These are phyloP conservation scores for Neotoma lepida DNA, from an alignment of 2,113 vertebrate species.

Conservation along the genomic window DNA sequence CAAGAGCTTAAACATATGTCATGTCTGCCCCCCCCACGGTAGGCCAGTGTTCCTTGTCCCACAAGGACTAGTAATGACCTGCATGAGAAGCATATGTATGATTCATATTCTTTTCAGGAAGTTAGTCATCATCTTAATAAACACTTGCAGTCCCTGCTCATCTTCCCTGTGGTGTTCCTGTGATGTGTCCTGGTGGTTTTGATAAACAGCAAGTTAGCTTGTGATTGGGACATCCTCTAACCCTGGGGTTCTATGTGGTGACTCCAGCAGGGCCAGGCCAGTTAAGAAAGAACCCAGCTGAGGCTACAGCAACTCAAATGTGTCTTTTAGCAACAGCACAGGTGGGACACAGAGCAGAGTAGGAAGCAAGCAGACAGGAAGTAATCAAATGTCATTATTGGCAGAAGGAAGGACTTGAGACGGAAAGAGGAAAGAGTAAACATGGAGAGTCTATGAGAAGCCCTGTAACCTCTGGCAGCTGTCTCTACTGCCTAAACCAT, in stretches of 20 bases:
- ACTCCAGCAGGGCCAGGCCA: not conserved
- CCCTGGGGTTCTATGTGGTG: not conserved
- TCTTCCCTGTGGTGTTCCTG: not conserved
- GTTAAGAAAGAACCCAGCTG: not conserved
- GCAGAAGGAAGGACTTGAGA: not conserved
- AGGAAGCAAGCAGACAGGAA: not conserved
- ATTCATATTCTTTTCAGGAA: constrained; percentile 47
- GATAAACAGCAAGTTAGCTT: not conserved
- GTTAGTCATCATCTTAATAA: constrained; percentile 31
- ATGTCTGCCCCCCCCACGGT: not conserved
- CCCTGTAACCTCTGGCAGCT: not conserved
- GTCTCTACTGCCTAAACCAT: not conserved
- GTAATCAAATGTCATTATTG: not conserved
- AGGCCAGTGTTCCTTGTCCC: not conserved
- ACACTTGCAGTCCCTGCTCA: not conserved
- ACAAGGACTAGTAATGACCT: constrained; percentile 3
- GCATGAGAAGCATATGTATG: not conserved
- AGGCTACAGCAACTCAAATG: not conserved
- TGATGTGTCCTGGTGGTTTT: not conserved
- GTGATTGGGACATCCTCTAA: not conserved
- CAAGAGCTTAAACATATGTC: not conserved
- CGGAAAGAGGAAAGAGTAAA: not conserved
- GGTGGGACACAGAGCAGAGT: not conserved
- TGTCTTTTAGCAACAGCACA: not conserved
- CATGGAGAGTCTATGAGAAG: not conserved